phyloP scores from a whole-genome alignment of 2,797 vertebrate genomes.

The Uromys caudimaculatus region DNA sequence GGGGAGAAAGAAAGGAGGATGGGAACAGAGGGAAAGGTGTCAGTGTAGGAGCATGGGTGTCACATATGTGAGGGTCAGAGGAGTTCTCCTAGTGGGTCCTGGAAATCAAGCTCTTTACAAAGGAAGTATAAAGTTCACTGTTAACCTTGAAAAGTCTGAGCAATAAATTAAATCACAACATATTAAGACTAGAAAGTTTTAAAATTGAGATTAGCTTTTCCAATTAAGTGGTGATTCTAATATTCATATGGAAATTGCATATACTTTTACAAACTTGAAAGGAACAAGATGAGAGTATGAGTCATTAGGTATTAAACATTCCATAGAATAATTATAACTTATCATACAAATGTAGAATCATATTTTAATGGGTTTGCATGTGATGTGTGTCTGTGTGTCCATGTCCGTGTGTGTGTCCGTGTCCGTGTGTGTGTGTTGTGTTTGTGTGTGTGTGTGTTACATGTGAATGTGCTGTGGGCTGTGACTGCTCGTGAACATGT shows the following conservation, averaged over 20 bases:
- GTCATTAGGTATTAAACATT: background rate
- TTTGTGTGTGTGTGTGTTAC: background rate
- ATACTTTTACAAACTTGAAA: slow-evolving; percentile 38
- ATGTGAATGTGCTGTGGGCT: background rate
- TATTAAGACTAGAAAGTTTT: background rate
- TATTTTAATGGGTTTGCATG: background rate
- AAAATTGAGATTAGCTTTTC: background rate
- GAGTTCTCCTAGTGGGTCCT: background rate
- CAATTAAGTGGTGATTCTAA: slow-evolving; percentile 35
- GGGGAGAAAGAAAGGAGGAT: too few relatives aligned
- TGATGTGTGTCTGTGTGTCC: too few relatives aligned
- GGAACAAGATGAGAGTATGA: background rate
- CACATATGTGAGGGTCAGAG: background rate
- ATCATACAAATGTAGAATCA: background rate
- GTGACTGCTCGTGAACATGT: background rate
- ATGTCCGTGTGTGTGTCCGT: background rate
- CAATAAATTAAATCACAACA: background rate
- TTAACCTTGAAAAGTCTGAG: slow-evolving; percentile 11
- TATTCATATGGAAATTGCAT: background rate
- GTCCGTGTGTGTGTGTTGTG: background rate
- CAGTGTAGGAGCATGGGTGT: background rate
- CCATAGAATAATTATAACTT: background rate
- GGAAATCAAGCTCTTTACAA: background rate
- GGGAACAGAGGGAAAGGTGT: background rate
- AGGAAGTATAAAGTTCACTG: background rate